Evolutionary conservation across 2,888 invertebrate genomes (phyloP).

Genomic region (Linyphia triangularis): DNA sequence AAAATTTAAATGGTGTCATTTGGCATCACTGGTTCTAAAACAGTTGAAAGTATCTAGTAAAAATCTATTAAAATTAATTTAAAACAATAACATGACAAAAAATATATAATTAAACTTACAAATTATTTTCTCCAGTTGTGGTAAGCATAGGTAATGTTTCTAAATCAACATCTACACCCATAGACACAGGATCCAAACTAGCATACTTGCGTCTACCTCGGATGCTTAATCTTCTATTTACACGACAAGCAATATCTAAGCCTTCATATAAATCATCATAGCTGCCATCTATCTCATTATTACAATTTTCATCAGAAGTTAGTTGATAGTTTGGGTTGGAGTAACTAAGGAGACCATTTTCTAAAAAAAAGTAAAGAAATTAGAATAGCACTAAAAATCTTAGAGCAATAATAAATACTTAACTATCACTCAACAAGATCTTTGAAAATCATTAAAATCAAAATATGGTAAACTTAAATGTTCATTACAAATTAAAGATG

Average conservation of each 20-base stretch:
- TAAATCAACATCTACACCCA: conserved; percentile 84
- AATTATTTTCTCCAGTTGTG: conserved; percentile 60
- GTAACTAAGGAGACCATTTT: conserved; percentile 93
- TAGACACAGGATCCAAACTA: conserved; percentile 85
- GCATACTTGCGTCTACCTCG: conserved; percentile 84
- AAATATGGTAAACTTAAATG: too few species aligned
- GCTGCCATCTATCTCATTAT: conserved; percentile 81
- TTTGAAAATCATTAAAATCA: too few species aligned
- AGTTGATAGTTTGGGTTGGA: conserved; percentile 95
- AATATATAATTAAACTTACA: conserved; percentile 43
- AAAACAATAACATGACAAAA: background rate
- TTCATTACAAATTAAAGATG: too few species aligned
- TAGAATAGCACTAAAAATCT: too few species aligned
- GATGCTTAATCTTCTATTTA: conserved; percentile 78
- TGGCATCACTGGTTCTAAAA: background rate
- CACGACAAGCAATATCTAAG: conserved; percentile 81
- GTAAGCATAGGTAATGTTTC: conserved; percentile 71
- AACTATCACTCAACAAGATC: too few species aligned
- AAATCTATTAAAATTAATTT: background rate
- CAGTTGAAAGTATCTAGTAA: background rate
- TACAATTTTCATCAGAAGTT: conserved; percentile 86
- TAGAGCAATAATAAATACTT: too few species aligned
- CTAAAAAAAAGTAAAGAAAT: conserved; percentile 82
- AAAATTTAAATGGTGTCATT: too few species aligned
- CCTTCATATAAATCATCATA: conserved; percentile 84